These are phyloP conservation scores for Cyprinus carpio DNA, from an alignment of 2,113 vertebrate genomes.

Conservation along the genomic window DNA sequence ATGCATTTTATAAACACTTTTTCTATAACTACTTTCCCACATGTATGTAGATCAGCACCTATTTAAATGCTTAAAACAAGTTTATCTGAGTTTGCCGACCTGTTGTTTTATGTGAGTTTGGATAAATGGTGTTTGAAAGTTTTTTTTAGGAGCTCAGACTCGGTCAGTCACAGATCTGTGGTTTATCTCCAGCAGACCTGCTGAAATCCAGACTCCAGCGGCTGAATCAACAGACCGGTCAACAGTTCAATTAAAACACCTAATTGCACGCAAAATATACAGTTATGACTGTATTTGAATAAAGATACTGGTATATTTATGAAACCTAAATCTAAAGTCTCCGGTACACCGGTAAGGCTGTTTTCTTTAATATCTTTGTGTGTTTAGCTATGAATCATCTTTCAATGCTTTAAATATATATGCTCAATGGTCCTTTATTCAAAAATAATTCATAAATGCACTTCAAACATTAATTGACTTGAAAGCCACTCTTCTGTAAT, in stretches of 20 bases:
- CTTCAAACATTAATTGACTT: background rate
- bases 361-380: constrained; percentile 15
- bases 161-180: constrained; percentile 64
- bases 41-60: constrained; percentile 29
- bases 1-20: background rate
- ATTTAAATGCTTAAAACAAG: constrained; percentile 37
- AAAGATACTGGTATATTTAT: background rate
- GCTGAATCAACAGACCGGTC: background rate
- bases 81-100: constrained; percentile 56
- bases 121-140: constrained; percentile 70
- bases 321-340: background rate
- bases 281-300: background rate
- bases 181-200: constrained; percentile 76
- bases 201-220: constrained; percentile 67
- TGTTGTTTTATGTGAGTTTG: constrained; percentile 61
- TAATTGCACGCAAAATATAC: background rate
- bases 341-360: background rate
- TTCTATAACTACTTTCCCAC: constrained; percentile 4
- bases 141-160: constrained; percentile 62
- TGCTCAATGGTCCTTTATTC: background rate
- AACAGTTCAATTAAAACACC: constrained; percentile 26
- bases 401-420: background rate
- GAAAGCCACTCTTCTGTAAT: background rate
- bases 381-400: constrained; percentile 20
- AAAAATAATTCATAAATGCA: background rate